These are phyloP conservation scores for Chaetorhynchus papuensis DNA, from an alignment of 2,113 vertebrate species.

Conservation along the genomic window DNA sequence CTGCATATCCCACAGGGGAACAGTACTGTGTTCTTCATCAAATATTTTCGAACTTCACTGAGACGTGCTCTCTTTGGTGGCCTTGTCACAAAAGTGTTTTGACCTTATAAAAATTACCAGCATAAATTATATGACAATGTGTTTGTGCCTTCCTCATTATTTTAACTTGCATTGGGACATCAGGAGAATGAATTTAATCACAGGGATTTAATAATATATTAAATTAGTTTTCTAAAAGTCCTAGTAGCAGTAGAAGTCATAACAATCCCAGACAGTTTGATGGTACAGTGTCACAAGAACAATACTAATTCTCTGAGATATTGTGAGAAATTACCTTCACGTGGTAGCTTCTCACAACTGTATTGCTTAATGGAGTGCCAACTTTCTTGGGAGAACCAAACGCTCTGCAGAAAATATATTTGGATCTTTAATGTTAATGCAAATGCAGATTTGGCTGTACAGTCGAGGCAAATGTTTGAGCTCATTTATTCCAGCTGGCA, in stretches of 20 bases:
- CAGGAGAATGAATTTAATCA: background rate
- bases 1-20: background rate
- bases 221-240: background rate
- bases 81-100: background rate
- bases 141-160: background rate
- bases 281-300: background rate
- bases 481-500: background rate
- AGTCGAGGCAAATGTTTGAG: fast-evolving
- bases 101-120: background rate
- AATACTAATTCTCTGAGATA: background rate
- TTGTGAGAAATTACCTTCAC: background rate
- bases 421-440: background rate
- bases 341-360: background rate
- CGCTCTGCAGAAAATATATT: background rate
- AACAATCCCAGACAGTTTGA: background rate
- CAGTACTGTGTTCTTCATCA: background rate
- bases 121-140: background rate
- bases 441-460: background rate
- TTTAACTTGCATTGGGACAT: background rate
- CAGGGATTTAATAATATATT: background rate
- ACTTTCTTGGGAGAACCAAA: background rate
- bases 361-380: background rate
- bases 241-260: background rate
- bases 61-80: background rate
- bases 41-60: background rate